Base-by-base conservation (phyloP, 1,140 invertebrate species). In the Planococcus citri region DNA sequence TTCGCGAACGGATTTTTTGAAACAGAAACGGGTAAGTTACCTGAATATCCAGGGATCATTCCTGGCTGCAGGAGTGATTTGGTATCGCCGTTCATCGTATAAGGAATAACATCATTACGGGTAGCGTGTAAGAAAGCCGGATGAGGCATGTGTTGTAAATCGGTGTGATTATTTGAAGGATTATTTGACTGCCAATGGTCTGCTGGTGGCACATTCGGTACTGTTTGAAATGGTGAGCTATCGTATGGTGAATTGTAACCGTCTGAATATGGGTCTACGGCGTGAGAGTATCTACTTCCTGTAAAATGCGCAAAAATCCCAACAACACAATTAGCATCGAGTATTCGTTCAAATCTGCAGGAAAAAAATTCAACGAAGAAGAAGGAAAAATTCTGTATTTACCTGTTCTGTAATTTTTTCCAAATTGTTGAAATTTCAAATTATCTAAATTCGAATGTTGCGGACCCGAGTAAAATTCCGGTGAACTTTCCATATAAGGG, bases 11-110 rank as follows among this genome's bases (percentile, higher is more conserved):
- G n/a, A n/a, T n/a, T n/a, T n/a, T n/a, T n/a, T n/a, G n/a, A n/a
- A n/a, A n/a, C n/a, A n/a, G n/a, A n/a, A n/a, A n/a, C n/a, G n/a
- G n/a, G n/a, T n/a, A n/a, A n/a, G n/a, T 77, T 80, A 84, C 84
- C 85, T 70, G 86, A 83, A 76, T 89, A 88, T 70, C 86, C 86
- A 51, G 85, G 83, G 21, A 89, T 80, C 79, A 88, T 87, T 14
- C 87, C 82, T 61, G 86, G 86, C 77, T 86, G 87, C 71, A 90
- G 81, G 75, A 88, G 82, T 20, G 87, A 87, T 77, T 90, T 90
- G 70, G 85, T 85, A 72, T 90, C 87, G 29, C 80, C 79, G 69
- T 81, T 81, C 69, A 79, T 80, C 77, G 33, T 79, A 75, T 64
- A 81, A 77, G 74, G 72, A 70, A 21, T 73, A 57, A 64, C 9